These are phyloP conservation scores for Phaethornis superciliosus DNA, from an alignment of 2,113 vertebrate species.

Conservation along the genomic window DNA sequence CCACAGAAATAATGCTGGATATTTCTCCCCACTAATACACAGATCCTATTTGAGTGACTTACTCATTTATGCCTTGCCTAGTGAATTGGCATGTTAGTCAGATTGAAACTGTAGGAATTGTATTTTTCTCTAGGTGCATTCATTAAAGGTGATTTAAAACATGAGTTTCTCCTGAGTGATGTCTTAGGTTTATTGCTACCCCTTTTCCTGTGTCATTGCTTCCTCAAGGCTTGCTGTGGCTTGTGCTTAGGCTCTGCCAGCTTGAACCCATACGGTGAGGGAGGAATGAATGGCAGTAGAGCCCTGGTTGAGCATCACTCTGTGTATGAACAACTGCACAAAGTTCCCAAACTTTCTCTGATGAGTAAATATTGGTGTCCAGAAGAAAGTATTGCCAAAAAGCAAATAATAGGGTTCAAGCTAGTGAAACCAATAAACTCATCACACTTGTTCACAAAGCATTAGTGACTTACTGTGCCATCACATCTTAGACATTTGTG, in stretches of 20 bases:
- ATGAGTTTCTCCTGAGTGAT: not conserved
- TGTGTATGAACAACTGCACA: not conserved
- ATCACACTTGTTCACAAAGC: not conserved
- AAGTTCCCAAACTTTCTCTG: not conserved
- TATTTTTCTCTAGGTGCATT: rapidly evolving
- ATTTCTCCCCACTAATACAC: not conserved
- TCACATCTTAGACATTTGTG: not conserved
- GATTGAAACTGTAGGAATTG: not conserved
- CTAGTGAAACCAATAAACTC: not conserved
- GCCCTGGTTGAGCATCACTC: rapidly evolving
- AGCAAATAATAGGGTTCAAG: not conserved
- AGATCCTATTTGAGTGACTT: not conserved
- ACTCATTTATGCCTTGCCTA: not conserved
- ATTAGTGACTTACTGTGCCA: not conserved
- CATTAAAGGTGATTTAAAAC: not conserved
- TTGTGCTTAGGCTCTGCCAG: not conserved
- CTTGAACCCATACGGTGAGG: rapidly evolving
- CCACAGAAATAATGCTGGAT: not conserved
- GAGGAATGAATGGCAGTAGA: not conserved
- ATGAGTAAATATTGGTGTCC: not conserved
- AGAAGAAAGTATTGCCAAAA: not conserved
- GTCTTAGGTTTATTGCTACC: not conserved
- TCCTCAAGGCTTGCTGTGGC: rapidly evolving
- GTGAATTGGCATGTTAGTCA: not conserved
- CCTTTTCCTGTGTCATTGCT: not conserved